Percentiles rank a stretch among this genome's conserved stretches.
Evolutionary conservation across 92 coral and sea anemone genomes (phyloP).

Genomic region (Zoanthus sociatus): DNA sequence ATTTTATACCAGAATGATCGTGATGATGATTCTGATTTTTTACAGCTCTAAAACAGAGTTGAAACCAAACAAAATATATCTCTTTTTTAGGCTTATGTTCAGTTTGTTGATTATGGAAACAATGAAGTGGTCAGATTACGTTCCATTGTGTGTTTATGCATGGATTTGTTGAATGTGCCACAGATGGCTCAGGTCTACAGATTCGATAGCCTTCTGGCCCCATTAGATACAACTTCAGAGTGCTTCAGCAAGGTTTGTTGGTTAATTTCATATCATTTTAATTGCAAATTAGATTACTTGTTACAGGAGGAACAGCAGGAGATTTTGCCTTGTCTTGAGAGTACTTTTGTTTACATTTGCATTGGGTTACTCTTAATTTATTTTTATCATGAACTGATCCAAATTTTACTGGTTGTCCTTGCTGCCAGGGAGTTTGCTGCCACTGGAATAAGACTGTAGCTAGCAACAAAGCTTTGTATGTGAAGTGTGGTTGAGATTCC

Average conservation of each 20-base stretch:
- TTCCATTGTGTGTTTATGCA: conserved; percentile 78
- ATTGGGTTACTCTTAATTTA: too few relatives aligned
- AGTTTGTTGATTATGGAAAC: conserved; percentile 92
- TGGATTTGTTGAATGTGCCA: conserved; percentile 61
- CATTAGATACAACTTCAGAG: conserved; percentile 58
- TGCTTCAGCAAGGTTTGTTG: conserved; percentile 47
- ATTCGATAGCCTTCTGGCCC: conserved; percentile 65
- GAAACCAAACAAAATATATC: background rate
- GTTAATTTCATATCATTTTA: background rate
- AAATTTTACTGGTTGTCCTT: too few relatives aligned
- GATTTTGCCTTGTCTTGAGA: too few relatives aligned
- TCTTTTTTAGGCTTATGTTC: conserved; percentile 70
- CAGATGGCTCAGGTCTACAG: conserved; percentile 77
- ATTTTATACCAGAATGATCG: too few relatives aligned
- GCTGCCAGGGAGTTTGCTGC: too few relatives aligned
- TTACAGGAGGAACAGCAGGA: too few relatives aligned
- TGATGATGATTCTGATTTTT: too few relatives aligned
- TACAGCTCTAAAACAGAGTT: background rate
- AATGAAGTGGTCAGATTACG: conserved; percentile 71
- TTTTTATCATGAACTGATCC: too few relatives aligned
- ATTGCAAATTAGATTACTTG: background rate
- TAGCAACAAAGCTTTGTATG: too few relatives aligned
- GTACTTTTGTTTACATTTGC: too few relatives aligned
- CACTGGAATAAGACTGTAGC: too few relatives aligned
- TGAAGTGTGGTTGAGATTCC: too few relatives aligned